Base-by-base conservation (phyloP, 2,888 invertebrate genomes). In the Amiota minor region DNA sequence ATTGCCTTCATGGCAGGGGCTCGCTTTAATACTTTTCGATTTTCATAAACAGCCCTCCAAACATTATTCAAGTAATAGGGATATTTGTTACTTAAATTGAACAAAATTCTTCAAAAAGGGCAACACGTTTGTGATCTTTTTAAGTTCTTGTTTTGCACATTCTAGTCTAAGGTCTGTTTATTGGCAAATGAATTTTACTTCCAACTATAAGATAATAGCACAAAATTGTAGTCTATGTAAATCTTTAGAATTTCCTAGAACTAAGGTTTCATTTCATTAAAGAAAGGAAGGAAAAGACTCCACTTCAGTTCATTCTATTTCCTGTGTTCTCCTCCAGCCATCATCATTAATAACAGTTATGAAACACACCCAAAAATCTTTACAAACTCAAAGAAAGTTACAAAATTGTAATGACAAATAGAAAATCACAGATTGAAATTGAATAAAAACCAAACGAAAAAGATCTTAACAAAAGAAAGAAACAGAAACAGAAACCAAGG, bases 331-430 rank as follows among this genome's bases (percentile, higher is more conserved):
- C 9, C n/a, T 18, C 16, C 47, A 49, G n/a, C 11, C 23, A 23
- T 20, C 50, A 12, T 18, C 68, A 75, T 76, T 76, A 78, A 75
- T 64, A 68, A 23, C 67, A 35, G 67, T 68, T 68, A 68, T 77
- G 80, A 78, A 35, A 35, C 84, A 84, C 83, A 81, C 83, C 83
- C 79, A 65, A 16, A n/a, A 64, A 45, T 20, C 53, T 56, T 74
- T 72, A 76, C 76, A 73, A 68, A 65, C 65, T 53, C 69, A 64
- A 70, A 76, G 81, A 76, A 82, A 83, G 84, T 83, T 83, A 83
- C 83, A 84, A 83, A 83, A 83, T 83, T 83, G 84, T 80, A 72
- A 72, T 73, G 74, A 45, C 62, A 45, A 62, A 23, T 9, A 9
- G 46, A 16, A 14, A 62, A 65, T 12, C 14, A 50, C 9, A 18